Evolutionary conservation across 2,888 invertebrate species (phyloP).

Genomic region (Sesia bembeciformis): DNA sequence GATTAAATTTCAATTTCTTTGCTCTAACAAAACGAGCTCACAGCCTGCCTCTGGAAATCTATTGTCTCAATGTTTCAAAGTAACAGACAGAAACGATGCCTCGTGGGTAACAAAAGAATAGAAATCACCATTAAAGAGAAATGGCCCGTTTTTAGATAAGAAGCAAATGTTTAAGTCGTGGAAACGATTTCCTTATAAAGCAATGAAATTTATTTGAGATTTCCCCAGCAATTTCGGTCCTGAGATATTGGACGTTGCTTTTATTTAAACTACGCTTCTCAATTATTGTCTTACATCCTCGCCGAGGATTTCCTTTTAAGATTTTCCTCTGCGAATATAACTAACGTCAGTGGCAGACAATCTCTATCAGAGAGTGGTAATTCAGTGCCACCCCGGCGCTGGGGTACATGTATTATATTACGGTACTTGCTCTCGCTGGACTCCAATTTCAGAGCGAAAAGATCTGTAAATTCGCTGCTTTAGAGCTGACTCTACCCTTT

Average conservation of each 20-base stretch:
- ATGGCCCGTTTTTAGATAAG: conserved; percentile 6
- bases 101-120: conserved; percentile 1
- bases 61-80: neutral
- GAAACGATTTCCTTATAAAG: neutral
- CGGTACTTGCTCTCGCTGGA: conserved; percentile 34
- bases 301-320: conserved; percentile 3
- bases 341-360: conserved; percentile 22
- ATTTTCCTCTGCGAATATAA: conserved; percentile 5
- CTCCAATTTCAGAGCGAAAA: conserved; percentile 13
- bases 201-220: neutral
- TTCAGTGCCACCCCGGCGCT: conserved; percentile 36
- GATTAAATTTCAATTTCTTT: neutral
- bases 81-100: neutral
- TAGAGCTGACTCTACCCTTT: conserved; percentile 28
- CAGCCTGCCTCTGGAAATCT: neutral
- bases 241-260: neutral
- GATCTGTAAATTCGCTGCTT: conserved; percentile 33
- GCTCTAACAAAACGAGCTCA: neutral
- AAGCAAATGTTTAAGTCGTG: neutral
- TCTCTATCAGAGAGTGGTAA: conserved; percentile 33
- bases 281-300: neutral
- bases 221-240: neutral
- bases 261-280: neutral
- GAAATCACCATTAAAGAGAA: conserved; percentile 4
- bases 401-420: conserved; percentile 45